phyloP scores from a whole-genome alignment of 2,797 vertebrate genomes.

The Pyrocephalus nanus region DNA sequence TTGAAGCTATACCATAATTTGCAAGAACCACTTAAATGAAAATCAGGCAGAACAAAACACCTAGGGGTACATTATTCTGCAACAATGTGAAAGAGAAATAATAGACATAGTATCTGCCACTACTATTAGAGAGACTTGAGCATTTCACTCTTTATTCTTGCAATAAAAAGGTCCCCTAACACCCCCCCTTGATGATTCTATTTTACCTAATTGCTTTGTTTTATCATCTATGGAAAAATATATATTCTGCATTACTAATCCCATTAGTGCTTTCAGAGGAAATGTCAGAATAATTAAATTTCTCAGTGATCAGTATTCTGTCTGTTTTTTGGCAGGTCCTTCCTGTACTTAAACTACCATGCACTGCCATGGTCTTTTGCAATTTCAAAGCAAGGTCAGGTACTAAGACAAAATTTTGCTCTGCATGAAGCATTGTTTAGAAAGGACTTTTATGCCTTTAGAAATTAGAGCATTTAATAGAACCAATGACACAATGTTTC shows the following conservation, averaged over 20 bases:
- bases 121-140: neutral
- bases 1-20: conserved; percentile 11
- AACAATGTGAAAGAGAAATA: neutral
- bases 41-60: neutral
- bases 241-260: neutral
- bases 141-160: neutral
- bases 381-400: conserved; percentile 4
- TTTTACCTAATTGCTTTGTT: neutral
- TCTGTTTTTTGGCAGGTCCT: neutral
- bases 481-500: neutral
- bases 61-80: neutral
- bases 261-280: neutral
- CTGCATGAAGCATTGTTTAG: neutral
- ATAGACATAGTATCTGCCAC: neutral
- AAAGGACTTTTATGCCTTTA: neutral
- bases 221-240: neutral
- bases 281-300: neutral
- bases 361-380: neutral
- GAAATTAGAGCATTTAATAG: neutral
- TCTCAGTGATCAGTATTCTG: neutral
- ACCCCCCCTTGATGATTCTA: neutral
- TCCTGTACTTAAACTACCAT: neutral
- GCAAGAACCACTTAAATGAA: neutral
- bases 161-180: neutral
- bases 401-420: neutral